A percentile compares a stretch with the other conserved stretches of the same genome.
Conservation (phyloP, 1,140 invertebrate genomes). For the Zaprionus africanus region DNA sequence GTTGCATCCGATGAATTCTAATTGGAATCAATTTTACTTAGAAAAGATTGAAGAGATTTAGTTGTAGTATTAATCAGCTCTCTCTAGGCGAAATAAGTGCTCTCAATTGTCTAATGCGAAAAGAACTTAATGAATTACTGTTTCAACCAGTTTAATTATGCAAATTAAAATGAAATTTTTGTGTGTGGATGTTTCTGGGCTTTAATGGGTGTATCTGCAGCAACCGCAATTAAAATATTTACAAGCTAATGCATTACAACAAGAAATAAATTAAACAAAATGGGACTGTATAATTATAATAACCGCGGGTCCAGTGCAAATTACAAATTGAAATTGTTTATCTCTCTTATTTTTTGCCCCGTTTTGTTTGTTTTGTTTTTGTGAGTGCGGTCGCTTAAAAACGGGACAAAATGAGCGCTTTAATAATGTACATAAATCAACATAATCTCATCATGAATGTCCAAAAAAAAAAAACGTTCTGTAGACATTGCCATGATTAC, state of each 20-base stretch:
- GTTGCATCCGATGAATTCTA: neutral
- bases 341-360: neutral
- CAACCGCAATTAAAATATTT: neutral
- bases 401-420: constrained; percentile 16
- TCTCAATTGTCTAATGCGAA: neutral
- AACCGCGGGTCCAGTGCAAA: constrained; percentile 3
- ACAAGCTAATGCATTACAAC: constrained; percentile 12
- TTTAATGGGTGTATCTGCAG: neutral
- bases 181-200: neutral
- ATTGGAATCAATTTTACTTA: constrained; percentile 1
- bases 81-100: neutral
- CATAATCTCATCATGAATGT: constrained; percentile 30
- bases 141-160: neutral
- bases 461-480: neutral
- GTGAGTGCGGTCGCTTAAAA: constrained; percentile 23
- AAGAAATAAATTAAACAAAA: constrained; percentile 12
- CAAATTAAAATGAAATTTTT: constrained; percentile 14
- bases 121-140: neutral
- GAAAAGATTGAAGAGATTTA: neutral
- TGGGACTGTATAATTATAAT: constrained; percentile 4
- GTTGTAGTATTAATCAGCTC: neutral
- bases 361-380: constrained; percentile 5
- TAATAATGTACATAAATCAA: constrained; percentile 38
- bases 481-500: constrained; percentile 28
- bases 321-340: constrained; percentile 31